A percentile compares a stretch with the other conserved stretches of the same genome.
Evolutionary conservation across 2,797 vertebrate genomes (phyloP).

Genomic region (Diplodus puntazzo): DNA sequence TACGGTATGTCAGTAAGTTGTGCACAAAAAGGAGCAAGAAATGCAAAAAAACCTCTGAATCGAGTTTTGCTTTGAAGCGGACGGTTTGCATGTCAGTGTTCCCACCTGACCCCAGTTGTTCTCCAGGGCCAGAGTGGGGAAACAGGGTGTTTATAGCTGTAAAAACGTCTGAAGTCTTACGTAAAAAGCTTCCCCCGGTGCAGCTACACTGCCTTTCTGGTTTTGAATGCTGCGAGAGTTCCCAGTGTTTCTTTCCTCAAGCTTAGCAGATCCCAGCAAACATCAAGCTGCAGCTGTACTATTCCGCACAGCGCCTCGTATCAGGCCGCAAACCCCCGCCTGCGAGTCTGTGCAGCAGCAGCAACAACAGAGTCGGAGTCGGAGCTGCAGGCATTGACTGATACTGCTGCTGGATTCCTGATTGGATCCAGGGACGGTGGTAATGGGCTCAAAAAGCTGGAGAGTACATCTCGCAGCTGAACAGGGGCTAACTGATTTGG

Average conservation of each 20-base stretch:
- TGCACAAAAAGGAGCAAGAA: background rate
- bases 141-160: slow-evolving; percentile 9
- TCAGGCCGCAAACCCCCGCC: slow-evolving; percentile 51
- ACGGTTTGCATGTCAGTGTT: slow-evolving; percentile 6
- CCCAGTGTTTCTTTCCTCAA: slow-evolving; percentile 9
- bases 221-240: slow-evolving; percentile 31
- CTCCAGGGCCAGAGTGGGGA: slow-evolving; percentile 10
- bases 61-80: background rate
- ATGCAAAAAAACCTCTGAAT: background rate
- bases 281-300: slow-evolving; percentile 44
- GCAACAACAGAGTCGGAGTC: slow-evolving; percentile 32
- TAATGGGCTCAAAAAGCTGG: slow-evolving; percentile 76
- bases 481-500: slow-evolving; percentile 71
- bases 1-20: background rate
- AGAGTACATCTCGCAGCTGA: slow-evolving; percentile 72
- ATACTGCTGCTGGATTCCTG: slow-evolving; percentile 71
- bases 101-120: slow-evolving; percentile 11
- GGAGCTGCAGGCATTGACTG: slow-evolving; percentile 59
- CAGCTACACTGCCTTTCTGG: background rate
- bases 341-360: slow-evolving; percentile 26
- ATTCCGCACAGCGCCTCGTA: slow-evolving; percentile 38
- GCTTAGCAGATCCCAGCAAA: slow-evolving; percentile 30
- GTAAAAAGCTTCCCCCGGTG: background rate
- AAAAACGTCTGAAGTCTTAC: background rate
- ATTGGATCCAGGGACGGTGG: slow-evolving; percentile 72